A percentile compares a stretch with the other conserved stretches of the same genome.
Conservation (phyloP, 2,888 invertebrate species). For the Andrena camellia region DNA sequence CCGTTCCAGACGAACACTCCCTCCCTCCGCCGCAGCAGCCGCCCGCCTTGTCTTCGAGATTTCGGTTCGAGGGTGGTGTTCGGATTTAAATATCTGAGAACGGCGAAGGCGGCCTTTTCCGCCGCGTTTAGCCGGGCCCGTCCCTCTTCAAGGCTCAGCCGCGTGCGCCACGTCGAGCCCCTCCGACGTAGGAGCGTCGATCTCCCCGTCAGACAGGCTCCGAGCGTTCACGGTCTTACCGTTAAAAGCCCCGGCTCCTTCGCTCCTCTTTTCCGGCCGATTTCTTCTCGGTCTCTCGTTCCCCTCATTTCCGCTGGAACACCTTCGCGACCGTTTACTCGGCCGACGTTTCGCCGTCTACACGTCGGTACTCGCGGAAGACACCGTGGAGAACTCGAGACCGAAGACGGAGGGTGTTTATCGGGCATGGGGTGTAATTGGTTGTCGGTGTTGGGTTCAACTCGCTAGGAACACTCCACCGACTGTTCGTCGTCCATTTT, state of each 20-base stretch:
- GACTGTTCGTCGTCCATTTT: background rate
- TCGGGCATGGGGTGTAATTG: slow-evolving; percentile 23
- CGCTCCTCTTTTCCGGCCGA: slow-evolving; percentile 48
- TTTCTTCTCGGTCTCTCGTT: slow-evolving; percentile 48
- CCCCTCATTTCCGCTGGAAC: slow-evolving; percentile 59
- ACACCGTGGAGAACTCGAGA: slow-evolving; percentile 16
- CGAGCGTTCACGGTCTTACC: slow-evolving; percentile 62
- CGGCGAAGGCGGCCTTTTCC: slow-evolving; percentile 45
- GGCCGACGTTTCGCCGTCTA: slow-evolving; percentile 5
- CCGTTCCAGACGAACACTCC: slow-evolving; percentile 49
- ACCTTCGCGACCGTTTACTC: slow-evolving; percentile 49
- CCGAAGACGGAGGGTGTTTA: background rate
- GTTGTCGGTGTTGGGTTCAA: slow-evolving; percentile 1
- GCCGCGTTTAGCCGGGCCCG: slow-evolving; percentile 62
- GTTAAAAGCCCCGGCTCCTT: slow-evolving; percentile 63
- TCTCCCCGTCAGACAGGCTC: slow-evolving; percentile 67
- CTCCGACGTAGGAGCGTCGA: slow-evolving; percentile 60
- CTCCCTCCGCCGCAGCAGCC: background rate
- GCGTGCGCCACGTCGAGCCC: slow-evolving; percentile 40
- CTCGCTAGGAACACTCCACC: background rate
- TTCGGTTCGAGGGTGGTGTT: slow-evolving; percentile 61
- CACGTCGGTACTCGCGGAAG: background rate
- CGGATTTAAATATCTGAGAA: slow-evolving; percentile 78
- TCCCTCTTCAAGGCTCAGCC: slow-evolving; percentile 32
- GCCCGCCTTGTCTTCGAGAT: slow-evolving; percentile 50